phyloP scores from a whole-genome alignment of 2,888 invertebrate genomes.

The Troides aeacus region DNA sequence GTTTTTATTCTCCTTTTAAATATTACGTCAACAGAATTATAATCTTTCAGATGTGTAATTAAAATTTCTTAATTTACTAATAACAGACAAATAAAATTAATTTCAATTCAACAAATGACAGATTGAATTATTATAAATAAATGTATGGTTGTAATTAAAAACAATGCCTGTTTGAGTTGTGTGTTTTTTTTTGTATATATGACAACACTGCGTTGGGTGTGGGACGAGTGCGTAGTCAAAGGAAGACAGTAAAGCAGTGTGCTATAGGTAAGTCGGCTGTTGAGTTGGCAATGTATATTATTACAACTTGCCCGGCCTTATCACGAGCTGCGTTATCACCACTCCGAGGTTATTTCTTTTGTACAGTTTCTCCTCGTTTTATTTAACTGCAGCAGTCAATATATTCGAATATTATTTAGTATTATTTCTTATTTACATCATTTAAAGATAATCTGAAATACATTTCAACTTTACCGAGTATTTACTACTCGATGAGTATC shows the following conservation, averaged over 20 bases:
- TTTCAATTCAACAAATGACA: constrained; percentile 9
- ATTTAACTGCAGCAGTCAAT: constrained; percentile 35
- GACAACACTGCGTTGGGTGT: constrained; percentile 73
- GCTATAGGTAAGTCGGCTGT: constrained; percentile 75
- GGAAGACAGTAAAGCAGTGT: constrained; percentile 58
- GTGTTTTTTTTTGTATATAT: neutral
- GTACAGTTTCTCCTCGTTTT: constrained; percentile 65
- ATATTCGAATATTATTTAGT: neutral
- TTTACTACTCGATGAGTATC: too few species aligned
- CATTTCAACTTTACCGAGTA: neutral
- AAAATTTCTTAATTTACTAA: constrained; percentile 6
- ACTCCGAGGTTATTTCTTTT: constrained; percentile 59
- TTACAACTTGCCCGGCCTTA: constrained; percentile 58
- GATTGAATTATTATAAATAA: neutral
- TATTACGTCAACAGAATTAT: neutral
- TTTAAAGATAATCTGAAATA: neutral
- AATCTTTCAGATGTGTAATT: constrained; percentile 6
- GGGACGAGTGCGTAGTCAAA: constrained; percentile 52
- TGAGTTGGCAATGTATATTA: constrained; percentile 74
- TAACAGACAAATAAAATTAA: constrained; percentile 6
- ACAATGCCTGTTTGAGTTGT: neutral
- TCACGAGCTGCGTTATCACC: constrained; percentile 53
- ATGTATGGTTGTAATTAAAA: constrained; percentile 3
- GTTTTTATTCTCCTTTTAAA: neutral
- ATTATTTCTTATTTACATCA: neutral